Percentiles rank a stretch among this genome's conserved stretches.
phyloP scores from a whole-genome alignment of 2,113 vertebrate species.

The Lethenteron camtschaticum region DNA sequence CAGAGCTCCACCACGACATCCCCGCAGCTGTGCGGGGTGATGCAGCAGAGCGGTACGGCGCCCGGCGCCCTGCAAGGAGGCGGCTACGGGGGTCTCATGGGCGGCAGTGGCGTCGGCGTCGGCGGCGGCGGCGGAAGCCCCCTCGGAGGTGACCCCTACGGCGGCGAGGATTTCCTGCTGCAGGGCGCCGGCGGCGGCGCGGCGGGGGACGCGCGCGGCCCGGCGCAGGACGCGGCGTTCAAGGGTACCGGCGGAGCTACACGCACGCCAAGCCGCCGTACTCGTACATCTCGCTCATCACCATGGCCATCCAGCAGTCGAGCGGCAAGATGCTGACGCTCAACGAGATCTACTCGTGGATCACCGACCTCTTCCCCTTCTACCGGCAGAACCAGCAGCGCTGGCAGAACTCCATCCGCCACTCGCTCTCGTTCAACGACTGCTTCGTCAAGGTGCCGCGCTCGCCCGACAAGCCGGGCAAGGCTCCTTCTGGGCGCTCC shows the following conservation, averaged over 20 bases:
- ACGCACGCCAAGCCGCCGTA: slow-evolving; percentile 16
- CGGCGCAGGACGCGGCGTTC: slow-evolving; percentile 55
- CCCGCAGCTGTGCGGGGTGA: too few relatives aligned
- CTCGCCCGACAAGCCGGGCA: slow-evolving; percentile 15
- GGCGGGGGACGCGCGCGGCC: slow-evolving; percentile 77
- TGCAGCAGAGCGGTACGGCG: too few relatives aligned
- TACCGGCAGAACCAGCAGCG: slow-evolving; percentile 18
- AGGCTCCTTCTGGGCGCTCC: slow-evolving; percentile 17
- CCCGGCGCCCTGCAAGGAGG: too few relatives aligned
- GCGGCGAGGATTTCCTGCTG: too few relatives aligned
- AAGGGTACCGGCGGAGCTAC: slow-evolving; percentile 95
- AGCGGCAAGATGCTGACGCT: slow-evolving; percentile 14
- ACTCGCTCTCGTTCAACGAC: slow-evolving; percentile 16
- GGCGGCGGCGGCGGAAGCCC: too few relatives aligned
- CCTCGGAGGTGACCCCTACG: too few relatives aligned
- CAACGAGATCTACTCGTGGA: slow-evolving; percentile 17
- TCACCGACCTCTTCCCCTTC: slow-evolving; percentile 16
- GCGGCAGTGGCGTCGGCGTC: too few relatives aligned
- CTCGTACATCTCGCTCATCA: slow-evolving; percentile 15
- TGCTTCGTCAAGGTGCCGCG: slow-evolving; percentile 16
- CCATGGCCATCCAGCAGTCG: slow-evolving; percentile 17
- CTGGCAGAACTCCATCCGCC: slow-evolving; percentile 15
- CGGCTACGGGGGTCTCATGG: too few relatives aligned
- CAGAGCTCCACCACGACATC: too few relatives aligned
- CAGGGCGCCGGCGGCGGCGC: slow-evolving; percentile 17